Evolutionary conservation across 2,888 invertebrate genomes (phyloP).

Genomic region (Athripsodes cinereus): DNA sequence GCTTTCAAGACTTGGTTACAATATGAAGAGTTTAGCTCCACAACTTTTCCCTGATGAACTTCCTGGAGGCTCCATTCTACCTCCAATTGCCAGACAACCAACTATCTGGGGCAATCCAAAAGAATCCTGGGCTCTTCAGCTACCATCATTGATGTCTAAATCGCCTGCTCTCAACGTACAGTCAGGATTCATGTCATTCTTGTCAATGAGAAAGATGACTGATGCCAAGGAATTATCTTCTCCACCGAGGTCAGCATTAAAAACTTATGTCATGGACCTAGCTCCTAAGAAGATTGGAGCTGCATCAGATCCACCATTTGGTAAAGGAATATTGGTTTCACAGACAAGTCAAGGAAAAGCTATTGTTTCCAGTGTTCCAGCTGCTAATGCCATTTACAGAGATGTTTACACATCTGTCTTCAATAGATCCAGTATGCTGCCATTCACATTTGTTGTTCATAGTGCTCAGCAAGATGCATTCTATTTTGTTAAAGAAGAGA

Average conservation of each 20-base stretch:
- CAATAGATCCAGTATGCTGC: conserved; percentile 80
- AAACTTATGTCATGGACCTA: conserved; percentile 69
- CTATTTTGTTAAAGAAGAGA: conserved; percentile 88
- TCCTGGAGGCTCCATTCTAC: conserved; percentile 61
- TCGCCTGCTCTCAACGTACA: conserved; percentile 67
- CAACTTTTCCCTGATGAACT: conserved; percentile 71
- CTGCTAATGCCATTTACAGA: conserved; percentile 83
- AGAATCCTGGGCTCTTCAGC: conserved; percentile 46
- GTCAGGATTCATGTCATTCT: conserved; percentile 78
- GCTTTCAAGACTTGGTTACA: conserved; percentile 79
- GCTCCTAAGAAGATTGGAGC: conserved; percentile 72
- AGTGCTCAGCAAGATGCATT: conserved; percentile 87
- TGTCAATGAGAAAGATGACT: conserved; percentile 71
- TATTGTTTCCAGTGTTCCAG: conserved; percentile 79
- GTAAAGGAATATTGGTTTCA: conserved; percentile 79
- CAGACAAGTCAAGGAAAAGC: conserved; percentile 72
- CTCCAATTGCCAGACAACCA: conserved; percentile 53
- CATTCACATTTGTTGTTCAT: conserved; percentile 83
- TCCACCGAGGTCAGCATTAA: conserved; percentile 73
- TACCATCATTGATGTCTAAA: conserved; percentile 58
- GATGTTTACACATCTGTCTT: conserved; percentile 92
- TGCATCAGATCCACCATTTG: conserved; percentile 84
- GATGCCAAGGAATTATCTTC: conserved; percentile 71
- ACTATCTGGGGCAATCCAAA: conserved; percentile 52
- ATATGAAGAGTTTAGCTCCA: conserved; percentile 78